Base-by-base conservation (phyloP, 2,888 invertebrate genomes). In the Netelia inedita region DNA sequence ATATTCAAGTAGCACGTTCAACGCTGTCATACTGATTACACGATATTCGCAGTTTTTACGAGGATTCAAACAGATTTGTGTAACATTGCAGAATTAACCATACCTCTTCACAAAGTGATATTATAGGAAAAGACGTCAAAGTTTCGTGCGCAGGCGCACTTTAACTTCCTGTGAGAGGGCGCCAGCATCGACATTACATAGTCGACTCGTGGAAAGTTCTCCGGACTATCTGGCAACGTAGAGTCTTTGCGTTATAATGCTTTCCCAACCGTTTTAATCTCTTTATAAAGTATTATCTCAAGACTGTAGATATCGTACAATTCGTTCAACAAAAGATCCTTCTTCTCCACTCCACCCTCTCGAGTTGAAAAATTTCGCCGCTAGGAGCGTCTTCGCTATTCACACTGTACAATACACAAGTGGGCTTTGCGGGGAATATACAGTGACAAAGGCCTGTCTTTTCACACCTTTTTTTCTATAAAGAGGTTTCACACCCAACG, bases 61-160 rank as follows among this genome's bases (percentile, higher is more conserved):
- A 14, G 68, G 92, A 92, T 92, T 88, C 72, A 73, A 88, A 50
- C 76, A 86, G 92, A 92, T 92, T 91, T 83, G 50, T 81, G 68
- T 89, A 88, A 87, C 72, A 46, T 53, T 83, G 75, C 57, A n/a
- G 23, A 23, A 57, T 68, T 75, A 16, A 69, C 83, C 85, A 85
- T 91, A 92, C 92, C 92, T 92, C 85, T 84, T 85, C 84, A 76
- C 87, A 88, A 88, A 88, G 88, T 90, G 89, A 88, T 89, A 87
- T 88, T 89, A 87, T 88, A 90, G 88, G 89, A 91, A 92, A 91
- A 91, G 89, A 88, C 88, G 85, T 89, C 86, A 87, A 80, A 57
- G 72, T 71, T 69, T 69, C 59, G 75, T 83, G 79, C 85, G 86
- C 85, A 75, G 66, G 66, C 82, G 28, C 35, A 73, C 81, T 76